These are phyloP conservation scores for Cotesia vestalis DNA, from an alignment of 1,140 invertebrate genomes.

Conservation along the genomic window DNA sequence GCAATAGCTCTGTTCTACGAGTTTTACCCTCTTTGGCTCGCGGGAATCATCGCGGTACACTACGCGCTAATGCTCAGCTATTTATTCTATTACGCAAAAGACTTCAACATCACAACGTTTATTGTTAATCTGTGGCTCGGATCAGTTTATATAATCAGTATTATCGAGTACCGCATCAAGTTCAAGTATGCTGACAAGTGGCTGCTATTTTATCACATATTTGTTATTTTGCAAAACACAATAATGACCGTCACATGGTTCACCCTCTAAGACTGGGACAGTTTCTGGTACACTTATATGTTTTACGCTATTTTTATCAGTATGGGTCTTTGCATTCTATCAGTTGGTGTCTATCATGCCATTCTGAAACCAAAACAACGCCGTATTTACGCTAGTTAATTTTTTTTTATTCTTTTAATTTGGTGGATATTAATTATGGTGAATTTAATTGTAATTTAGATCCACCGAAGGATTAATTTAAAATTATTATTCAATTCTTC, in stretches of 20 bases:
- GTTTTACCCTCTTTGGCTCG: constrained; percentile 71
- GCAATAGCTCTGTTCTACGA: constrained; percentile 75
- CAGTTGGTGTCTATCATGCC: constrained; percentile 54
- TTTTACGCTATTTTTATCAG: constrained; percentile 56
- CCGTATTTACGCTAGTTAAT: constrained; percentile 56
- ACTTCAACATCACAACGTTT: constrained; percentile 66
- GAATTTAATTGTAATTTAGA: too few species aligned
- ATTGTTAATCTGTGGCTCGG: constrained; percentile 73
- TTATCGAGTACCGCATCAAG: constrained; percentile 79
- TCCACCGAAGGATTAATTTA: too few species aligned
- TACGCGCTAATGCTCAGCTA: constrained; percentile 70
- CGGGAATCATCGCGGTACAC: constrained; percentile 68
- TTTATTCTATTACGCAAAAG: constrained; percentile 68
- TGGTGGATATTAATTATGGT: too few species aligned
- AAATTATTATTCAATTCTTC: too few species aligned
- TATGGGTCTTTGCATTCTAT: constrained; percentile 56
- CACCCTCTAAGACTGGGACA: constrained; percentile 64
- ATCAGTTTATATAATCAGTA: constrained; percentile 76
- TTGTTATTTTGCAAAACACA: constrained; percentile 73
- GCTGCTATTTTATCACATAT: constrained; percentile 72
- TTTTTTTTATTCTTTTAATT: neutral
- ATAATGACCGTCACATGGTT: constrained; percentile 74
- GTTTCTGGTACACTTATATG: constrained; percentile 62
- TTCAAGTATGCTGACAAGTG: constrained; percentile 75
- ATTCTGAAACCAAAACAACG: constrained; percentile 61